phyloP scores from a whole-genome alignment of 2,888 invertebrate genomes.

The Lasiommata megera region DNA sequence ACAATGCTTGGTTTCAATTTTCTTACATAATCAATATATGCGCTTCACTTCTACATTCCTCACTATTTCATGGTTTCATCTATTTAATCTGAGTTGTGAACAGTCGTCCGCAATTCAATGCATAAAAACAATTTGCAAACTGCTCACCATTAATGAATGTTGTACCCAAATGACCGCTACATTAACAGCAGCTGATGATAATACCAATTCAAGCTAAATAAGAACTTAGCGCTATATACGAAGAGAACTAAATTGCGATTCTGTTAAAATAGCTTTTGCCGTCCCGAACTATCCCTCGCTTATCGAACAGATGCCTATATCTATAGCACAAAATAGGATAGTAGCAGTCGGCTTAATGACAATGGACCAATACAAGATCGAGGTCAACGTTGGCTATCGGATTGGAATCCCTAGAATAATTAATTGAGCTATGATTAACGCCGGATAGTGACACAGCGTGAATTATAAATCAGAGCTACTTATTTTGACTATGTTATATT shows the following conservation, averaged over 20 bases:
- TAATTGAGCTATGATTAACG: slow-evolving; percentile 58
- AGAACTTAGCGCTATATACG: slow-evolving; percentile 38
- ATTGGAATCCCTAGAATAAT: slow-evolving; percentile 63
- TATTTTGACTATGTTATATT: background rate
- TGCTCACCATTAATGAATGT: slow-evolving; percentile 60
- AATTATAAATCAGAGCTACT: background rate
- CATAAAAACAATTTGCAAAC: slow-evolving; percentile 48
- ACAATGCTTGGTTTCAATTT: too few relatives aligned
- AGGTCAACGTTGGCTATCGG: slow-evolving; percentile 68
- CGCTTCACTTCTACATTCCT: too few relatives aligned
- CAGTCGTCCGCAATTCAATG: slow-evolving; percentile 42
- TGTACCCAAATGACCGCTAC: slow-evolving; percentile 48
- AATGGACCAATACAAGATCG: slow-evolving; percentile 67
- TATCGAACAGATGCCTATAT: slow-evolving; percentile 57
- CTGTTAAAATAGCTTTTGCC: slow-evolving; percentile 34
- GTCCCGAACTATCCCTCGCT: slow-evolving; percentile 59
- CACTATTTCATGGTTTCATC: too few relatives aligned
- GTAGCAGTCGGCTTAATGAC: slow-evolving; percentile 67
- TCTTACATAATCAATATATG: too few relatives aligned
- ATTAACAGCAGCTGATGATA: slow-evolving; percentile 41
- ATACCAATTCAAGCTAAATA: slow-evolving; percentile 40
- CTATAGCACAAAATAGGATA: slow-evolving; percentile 54
- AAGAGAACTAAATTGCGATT: slow-evolving; percentile 45
- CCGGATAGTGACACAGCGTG: slow-evolving; percentile 19
- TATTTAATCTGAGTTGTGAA: slow-evolving; percentile 5